Conservation (phyloP, 2,888 invertebrate species). For the Parapristionchus giblindavisi region DNA sequence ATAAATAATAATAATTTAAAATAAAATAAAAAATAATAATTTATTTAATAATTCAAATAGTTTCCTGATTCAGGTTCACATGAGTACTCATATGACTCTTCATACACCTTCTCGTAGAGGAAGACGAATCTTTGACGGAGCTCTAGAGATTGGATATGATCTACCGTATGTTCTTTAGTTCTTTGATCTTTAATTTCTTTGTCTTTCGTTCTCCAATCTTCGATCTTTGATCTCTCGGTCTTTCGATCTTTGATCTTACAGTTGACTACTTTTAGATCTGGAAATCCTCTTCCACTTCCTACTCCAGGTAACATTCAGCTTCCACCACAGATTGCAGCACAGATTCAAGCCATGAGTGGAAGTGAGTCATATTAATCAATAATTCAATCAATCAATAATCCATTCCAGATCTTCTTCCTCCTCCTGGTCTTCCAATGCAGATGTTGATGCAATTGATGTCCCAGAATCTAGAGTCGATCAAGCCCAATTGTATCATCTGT, state of each 20-base stretch:
- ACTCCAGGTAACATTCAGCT: background rate
- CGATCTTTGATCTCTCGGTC: too few relatives aligned
- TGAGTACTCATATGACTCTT: slow-evolving; percentile 68
- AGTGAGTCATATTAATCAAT: background rate
- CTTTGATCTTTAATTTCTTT: too few relatives aligned
- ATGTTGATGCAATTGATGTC: slow-evolving; percentile 67
- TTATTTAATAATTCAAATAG: background rate
- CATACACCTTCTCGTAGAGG: slow-evolving; percentile 67
- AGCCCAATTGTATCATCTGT: slow-evolving; percentile 26
- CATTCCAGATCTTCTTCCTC: slow-evolving; percentile 43
- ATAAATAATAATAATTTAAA: background rate
- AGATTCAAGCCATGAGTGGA: slow-evolving; percentile 26
- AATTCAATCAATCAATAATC: slow-evolving; percentile 28
- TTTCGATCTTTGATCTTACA: too few relatives aligned
- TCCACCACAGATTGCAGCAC: slow-evolving; percentile 31
- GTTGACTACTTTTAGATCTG: slow-evolving; percentile 5
- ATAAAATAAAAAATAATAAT: too few relatives aligned
- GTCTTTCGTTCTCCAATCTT: too few relatives aligned
- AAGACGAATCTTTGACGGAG: slow-evolving; percentile 60
- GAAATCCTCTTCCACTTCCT: slow-evolving; percentile 22
- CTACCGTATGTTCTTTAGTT: too few relatives aligned
- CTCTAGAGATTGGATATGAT: slow-evolving; percentile 10
- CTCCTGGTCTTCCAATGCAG: slow-evolving; percentile 51
- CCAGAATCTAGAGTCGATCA: slow-evolving; percentile 41
- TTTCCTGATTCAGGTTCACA: slow-evolving; percentile 62